phyloP scores from a whole-genome alignment of 2,113 vertebrate genomes.

The Eclectus roratus region DNA sequence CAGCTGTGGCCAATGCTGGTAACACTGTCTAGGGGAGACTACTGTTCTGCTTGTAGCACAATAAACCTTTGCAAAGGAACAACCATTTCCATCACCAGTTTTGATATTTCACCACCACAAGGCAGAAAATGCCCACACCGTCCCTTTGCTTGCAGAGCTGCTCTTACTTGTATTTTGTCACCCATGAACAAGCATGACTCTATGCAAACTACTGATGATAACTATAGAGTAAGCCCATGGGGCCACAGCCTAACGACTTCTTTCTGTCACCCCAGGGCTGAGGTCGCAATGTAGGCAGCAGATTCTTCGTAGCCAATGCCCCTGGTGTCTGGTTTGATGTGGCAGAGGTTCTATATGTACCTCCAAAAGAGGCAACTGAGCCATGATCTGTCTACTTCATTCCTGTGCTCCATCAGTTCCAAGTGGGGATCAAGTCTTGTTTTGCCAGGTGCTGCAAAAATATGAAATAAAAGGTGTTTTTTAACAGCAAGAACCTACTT shows the following conservation, averaged over 20 bases:
- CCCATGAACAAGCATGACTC: not conserved
- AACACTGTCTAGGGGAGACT: not conserved
- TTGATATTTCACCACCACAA: not conserved
- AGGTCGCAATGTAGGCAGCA: not conserved
- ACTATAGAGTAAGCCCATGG: not conserved
- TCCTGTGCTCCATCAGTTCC: not conserved
- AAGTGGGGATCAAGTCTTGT: not conserved
- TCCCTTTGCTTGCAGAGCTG: not conserved
- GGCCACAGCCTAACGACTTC: not conserved
- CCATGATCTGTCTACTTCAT: not conserved
- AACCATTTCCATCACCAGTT: not conserved
- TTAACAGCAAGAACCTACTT: not conserved
- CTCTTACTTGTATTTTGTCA: not conserved
- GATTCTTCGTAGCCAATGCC: not conserved
- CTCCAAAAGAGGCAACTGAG: not conserved
- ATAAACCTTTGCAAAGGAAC: not conserved
- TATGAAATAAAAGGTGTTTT: not conserved
- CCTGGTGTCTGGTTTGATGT: not conserved
- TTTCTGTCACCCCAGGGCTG: not conserved
- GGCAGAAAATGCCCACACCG: not conserved
- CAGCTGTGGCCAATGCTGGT: not conserved
- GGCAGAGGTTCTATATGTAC: not conserved
- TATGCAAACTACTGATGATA: not conserved
- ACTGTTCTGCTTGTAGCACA: fast-evolving
- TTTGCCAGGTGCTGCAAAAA: not conserved